A percentile compares a stretch with the other conserved stretches of the same genome.
These are phyloP conservation scores for Mesorhabditis belari DNA, from an alignment of 2,888 invertebrate species.

Conservation along the genomic window DNA sequence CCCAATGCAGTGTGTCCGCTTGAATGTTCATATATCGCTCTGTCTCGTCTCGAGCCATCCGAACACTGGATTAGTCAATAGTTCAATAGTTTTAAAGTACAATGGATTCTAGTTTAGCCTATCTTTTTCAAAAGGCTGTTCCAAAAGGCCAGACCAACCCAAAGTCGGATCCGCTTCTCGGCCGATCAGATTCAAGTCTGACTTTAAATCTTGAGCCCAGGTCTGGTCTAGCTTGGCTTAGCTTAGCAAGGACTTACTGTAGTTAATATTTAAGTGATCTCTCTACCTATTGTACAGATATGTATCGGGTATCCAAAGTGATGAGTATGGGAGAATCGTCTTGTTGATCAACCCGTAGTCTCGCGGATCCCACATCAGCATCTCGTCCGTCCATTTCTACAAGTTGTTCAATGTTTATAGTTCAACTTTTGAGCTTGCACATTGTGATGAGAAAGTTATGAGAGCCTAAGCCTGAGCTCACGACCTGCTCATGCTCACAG, in stretches of 20 bases:
- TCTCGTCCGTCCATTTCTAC: slow-evolving; percentile 47
- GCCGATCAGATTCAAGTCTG: too few relatives aligned
- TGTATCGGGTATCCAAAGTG: slow-evolving; percentile 50
- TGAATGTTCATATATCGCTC: slow-evolving; percentile 51
- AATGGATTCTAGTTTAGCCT: too few relatives aligned
- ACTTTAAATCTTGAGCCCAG: too few relatives aligned
- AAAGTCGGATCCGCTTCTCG: too few relatives aligned
- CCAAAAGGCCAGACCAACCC: too few relatives aligned
- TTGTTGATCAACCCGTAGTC: slow-evolving; percentile 41
- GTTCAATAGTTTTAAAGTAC: neutral
- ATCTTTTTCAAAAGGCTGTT: too few relatives aligned
- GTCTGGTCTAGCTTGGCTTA: too few relatives aligned
- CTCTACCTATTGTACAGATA: slow-evolving; percentile 44
- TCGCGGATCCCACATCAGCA: slow-evolving; percentile 39
- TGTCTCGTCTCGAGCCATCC: slow-evolving; percentile 50
- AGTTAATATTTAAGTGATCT: neutral
- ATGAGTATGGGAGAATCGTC: slow-evolving; percentile 45
- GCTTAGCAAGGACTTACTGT: neutral
- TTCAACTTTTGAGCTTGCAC: neutral
- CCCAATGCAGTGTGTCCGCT: slow-evolving; percentile 29
- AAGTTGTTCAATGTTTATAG: neutral
- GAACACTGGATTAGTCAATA: slow-evolving; percentile 26
- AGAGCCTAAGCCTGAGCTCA: too few relatives aligned
- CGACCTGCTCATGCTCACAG: too few relatives aligned
- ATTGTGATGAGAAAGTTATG: too few relatives aligned